Conservation (phyloP, 2,888 invertebrate species). For the Cephus sareptanus region DNA sequence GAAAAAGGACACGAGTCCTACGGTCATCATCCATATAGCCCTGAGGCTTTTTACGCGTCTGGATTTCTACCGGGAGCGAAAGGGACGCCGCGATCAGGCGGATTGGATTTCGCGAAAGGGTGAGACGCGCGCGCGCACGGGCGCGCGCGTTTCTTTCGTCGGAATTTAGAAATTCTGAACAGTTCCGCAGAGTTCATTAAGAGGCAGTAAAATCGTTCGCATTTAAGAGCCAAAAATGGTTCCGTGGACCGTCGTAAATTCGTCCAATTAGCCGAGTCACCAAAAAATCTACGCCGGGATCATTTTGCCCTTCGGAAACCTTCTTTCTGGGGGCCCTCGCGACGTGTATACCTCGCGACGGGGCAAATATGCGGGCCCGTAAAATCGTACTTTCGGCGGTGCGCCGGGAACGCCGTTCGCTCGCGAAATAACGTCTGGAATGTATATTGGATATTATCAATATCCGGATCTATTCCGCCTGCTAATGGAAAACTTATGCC, state of each 20-base stretch:
- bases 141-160: slow-evolving; percentile 24
- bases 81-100: neutral
- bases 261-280: slow-evolving; percentile 55
- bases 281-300: slow-evolving; percentile 42
- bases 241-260: slow-evolving; percentile 51
- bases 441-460: slow-evolving; percentile 59
- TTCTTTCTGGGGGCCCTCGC: slow-evolving; percentile 8
- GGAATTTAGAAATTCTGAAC: slow-evolving; percentile 43
- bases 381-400: slow-evolving; percentile 10
- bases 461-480: slow-evolving; percentile 48
- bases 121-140: neutral
- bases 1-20: neutral
- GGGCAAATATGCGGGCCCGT: slow-evolving; percentile 5
- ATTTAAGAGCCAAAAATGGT: slow-evolving; percentile 31
- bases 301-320: slow-evolving; percentile 14
- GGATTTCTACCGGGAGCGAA: neutral
- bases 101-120: neutral
- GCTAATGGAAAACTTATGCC: slow-evolving; percentile 61
- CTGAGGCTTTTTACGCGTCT: neutral
- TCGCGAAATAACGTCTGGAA: slow-evolving; percentile 40
- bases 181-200: slow-evolving; percentile 41
- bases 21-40: neutral
- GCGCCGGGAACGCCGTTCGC: slow-evolving; percentile 4
- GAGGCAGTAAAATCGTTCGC: slow-evolving; percentile 21
- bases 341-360: neutral